Evolutionary conservation across 1,140 invertebrate species (phyloP), one percentile per base, ranked within the genome.

Genomic region (Phocides pigmalion): DNA sequence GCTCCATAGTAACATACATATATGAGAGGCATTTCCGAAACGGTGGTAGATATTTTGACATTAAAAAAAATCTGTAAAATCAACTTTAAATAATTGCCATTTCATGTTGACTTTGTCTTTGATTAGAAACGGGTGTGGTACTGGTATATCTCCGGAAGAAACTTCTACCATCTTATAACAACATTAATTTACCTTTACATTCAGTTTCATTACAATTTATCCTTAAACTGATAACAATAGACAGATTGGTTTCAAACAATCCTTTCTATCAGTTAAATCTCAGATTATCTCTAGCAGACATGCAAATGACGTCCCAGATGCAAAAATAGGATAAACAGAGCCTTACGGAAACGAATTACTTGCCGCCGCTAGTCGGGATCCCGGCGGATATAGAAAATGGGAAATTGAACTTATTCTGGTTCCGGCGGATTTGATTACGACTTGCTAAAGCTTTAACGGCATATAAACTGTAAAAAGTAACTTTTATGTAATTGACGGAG

Each of bases 291-390:
- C 6, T n/a, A n/a, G 8, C 32, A 35, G n/a, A 12, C 32, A 35
- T 35, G 32, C 32, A 35, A 35, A 35, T 12, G 35, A 39, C 35
- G 35, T 39, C 3, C 35, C 35, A 39, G 35, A 39, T 39, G 35
- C 35, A 39, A 39, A 39, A 39, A 39, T 39, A 39, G 35, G 35
- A 39, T 39, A 39, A 39, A 39, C 35, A 39, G 35, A 39, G 35
- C 12, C 35, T 14, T 39, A 2, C 35, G 35, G 35, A 39, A 39
- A 39, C 35, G 35, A 39, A 39, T 39, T 39, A 39, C 35, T 39
- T 14, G 35, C n/a, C 35, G n/a, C 1, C 35, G 12, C 35, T 39
- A 39, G n/a, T 39, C 35, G 12, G 12, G 35, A 14, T 39, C 35
- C 22, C n/a, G 35, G 1, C 35, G 35, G 35, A 39, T 39, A 39